Evolutionary conservation across 2,797 vertebrate species (phyloP), one percentile per base, ranked within the genome.

Genomic region (Meriones psammophilus): DNA sequence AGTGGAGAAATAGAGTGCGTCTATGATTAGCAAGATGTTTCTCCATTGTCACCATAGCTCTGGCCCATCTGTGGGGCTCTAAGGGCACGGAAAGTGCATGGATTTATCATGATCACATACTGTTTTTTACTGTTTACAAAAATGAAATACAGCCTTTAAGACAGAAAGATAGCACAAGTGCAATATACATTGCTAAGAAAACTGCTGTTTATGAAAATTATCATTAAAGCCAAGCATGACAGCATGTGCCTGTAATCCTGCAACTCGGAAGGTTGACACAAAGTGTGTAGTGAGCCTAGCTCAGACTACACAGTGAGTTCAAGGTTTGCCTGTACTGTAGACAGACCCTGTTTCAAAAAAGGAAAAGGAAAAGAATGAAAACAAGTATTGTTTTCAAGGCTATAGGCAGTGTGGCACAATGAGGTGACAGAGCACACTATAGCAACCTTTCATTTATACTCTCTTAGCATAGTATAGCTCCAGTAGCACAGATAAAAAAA

Each of bases 11-110:
- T 5, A 13, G 83, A 46, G 50, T 28, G 22, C 3, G 86, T 84
- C 66, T 56, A 62, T n/a, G n/a, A 74, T 78, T 85, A 81, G 84
- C 87, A 60, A 62, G 84, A 68, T 20, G 73, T n/a, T 91, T 91
- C 92, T 83, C 46, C 39, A n/a, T 9, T 22, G 39, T 92, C 42
- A 6, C 62, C 50, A 39, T 7, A 86, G 73, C 42, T 39, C 68
- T 46, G 28, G 7, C 42, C 26, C 14, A 95, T 9, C 22, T 74
- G 4, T 42, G 66, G 64, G 56, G 56, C 20, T 66, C 30, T 30
- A n/a, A 36, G 42, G 74, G 2, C 20, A 73, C 18, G 84, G 36
- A 26, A 14, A 42, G 71, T 15, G 18, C 10, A 39, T 81, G n/a
- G 17, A 15, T 69, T 77, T 78, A 50, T 89, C 62, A 90, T 85